Percentiles rank a stretch among this genome's conserved stretches.
Evolutionary conservation across 2,888 invertebrate genomes (phyloP).

Genomic region (Drosophila anceps): DNA sequence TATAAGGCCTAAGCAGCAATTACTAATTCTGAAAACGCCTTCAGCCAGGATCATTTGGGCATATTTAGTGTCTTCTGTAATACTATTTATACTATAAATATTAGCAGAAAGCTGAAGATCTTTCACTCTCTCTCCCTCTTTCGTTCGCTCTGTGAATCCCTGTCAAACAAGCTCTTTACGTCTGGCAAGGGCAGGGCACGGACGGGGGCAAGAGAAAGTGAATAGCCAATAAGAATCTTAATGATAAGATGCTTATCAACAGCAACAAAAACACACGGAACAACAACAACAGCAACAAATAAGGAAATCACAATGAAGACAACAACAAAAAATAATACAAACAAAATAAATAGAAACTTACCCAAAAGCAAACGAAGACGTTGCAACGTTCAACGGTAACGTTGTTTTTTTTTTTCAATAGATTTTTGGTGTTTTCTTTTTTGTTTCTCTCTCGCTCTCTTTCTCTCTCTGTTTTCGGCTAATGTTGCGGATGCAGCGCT

Average conservation of each 20-base stretch:
- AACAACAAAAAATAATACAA: background rate
- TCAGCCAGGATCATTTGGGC: background rate
- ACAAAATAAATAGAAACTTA: constrained; percentile 40
- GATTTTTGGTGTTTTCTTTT: constrained; percentile 9
- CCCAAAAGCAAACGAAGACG: constrained; percentile 46
- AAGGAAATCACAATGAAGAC: constrained; percentile 20
- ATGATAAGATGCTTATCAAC: constrained; percentile 55
- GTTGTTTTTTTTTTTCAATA: constrained; percentile 14
- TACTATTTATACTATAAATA: background rate
- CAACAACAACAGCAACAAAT: constrained; percentile 27
- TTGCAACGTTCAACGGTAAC: constrained; percentile 38
- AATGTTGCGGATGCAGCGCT: constrained; percentile 31
- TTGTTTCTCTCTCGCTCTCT: background rate
- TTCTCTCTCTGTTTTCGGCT: background rate
- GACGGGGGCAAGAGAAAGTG: constrained; percentile 9
- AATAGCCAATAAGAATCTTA: constrained; percentile 36
- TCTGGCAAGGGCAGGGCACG: background rate
- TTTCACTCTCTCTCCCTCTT: background rate
- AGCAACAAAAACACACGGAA: constrained; percentile 30
- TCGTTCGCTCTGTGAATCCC: constrained; percentile 16
- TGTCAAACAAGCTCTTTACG: constrained; percentile 14
- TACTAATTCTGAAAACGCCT: too few relatives aligned
- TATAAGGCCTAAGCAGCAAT: background rate
- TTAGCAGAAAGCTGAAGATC: background rate
- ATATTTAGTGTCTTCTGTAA: background rate